Conservation (phyloP, 2,888 invertebrate genomes). For the Fissipunctia ypsillon region DNA sequence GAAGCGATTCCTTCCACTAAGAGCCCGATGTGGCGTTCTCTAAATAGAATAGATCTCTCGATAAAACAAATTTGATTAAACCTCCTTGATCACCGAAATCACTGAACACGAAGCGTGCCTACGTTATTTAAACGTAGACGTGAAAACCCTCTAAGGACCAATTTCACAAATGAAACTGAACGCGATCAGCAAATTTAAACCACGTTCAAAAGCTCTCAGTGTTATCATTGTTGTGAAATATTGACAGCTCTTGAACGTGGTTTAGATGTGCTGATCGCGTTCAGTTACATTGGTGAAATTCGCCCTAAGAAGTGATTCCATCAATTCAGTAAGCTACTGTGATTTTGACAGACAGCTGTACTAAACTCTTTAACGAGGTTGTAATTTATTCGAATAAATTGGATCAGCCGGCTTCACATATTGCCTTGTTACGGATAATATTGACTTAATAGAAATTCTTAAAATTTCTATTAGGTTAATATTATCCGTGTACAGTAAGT, state of each 20-base stretch:
- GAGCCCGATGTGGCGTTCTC: slow-evolving; percentile 9
- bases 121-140: slow-evolving; percentile 25
- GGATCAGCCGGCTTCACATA: slow-evolving; percentile 46
- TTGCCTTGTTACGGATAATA: too few relatives aligned
- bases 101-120: slow-evolving; percentile 21
- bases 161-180: too few relatives aligned
- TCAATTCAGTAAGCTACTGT: not conserved
- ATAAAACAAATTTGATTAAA: slow-evolving; percentile 38
- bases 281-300: too few relatives aligned
- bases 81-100: slow-evolving; percentile 27
- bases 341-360: slow-evolving; percentile 47
- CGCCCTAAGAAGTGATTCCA: too few relatives aligned
- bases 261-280: too few relatives aligned
- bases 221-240: too few relatives aligned
- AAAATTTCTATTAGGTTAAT: slow-evolving; percentile 53
- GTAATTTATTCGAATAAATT: slow-evolving; percentile 63
- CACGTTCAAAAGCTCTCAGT: too few relatives aligned
- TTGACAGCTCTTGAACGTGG: too few relatives aligned
- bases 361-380: slow-evolving; percentile 37
- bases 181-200: too few relatives aligned
- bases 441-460: too few relatives aligned
- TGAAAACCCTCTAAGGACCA: too few relatives aligned
- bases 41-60: slow-evolving; percentile 20
- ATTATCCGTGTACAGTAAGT: slow-evolving; percentile 28
- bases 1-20: not conserved